phyloP scores from a whole-genome alignment of 2,113 vertebrate genomes.

The Vicugna pacos region DNA sequence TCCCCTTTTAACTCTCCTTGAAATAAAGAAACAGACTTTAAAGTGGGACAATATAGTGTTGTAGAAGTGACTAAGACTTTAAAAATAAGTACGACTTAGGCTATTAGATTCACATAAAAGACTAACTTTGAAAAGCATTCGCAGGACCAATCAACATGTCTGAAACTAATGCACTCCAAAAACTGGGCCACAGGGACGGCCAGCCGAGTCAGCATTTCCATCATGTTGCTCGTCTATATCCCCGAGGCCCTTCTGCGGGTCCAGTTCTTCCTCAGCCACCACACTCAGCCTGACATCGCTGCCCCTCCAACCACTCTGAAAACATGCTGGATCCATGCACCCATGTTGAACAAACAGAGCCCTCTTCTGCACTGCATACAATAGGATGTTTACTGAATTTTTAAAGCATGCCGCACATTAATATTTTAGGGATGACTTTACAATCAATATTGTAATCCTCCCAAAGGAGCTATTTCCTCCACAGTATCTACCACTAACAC shows the following conservation, averaged over 20 bases:
- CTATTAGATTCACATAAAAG: not conserved
- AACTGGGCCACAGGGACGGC: constrained; percentile 54
- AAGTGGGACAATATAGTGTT: not conserved
- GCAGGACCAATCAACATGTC: constrained; percentile 67
- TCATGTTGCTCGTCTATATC: not conserved
- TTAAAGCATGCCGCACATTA: not conserved
- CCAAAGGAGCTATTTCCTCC: constrained; percentile 53
- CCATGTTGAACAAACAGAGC: not conserved
- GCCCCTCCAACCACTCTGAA: not conserved
- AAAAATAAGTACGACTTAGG: not conserved
- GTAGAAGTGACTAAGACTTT: not conserved
- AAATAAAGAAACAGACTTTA: constrained; percentile 37
- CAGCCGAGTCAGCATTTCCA: constrained; percentile 55
- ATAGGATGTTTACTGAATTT: constrained; percentile 22
- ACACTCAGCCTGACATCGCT: rapidly evolving
- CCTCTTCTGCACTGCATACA: not conserved
- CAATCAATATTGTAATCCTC: constrained; percentile 52
- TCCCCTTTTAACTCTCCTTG: not conserved
- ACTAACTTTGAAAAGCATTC: constrained; percentile 72
- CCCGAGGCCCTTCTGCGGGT: not conserved
- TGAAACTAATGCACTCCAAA: constrained; percentile 70
- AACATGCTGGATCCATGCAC: not conserved
- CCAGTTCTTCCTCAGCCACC: not conserved
- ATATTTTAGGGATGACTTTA: constrained; percentile 66
- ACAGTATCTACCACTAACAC: not conserved